phyloP scores from a whole-genome alignment of 2,113 vertebrate genomes.

The Prunella himalayana region DNA sequence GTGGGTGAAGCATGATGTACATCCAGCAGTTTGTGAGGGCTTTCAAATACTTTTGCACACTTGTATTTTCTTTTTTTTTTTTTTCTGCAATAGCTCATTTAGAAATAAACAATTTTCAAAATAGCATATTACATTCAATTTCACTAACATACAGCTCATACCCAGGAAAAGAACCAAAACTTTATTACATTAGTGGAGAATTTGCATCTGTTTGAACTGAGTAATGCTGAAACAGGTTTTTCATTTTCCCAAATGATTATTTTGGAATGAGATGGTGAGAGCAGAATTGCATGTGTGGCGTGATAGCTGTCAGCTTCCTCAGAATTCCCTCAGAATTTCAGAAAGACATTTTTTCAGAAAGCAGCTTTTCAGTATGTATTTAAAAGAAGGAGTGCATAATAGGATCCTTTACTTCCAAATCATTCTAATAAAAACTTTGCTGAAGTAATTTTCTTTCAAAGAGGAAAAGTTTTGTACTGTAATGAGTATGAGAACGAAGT shows the following conservation, averaged over 20 bases:
- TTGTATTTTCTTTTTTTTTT: neutral
- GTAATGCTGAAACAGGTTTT: conserved; percentile 4
- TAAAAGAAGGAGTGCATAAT: neutral
- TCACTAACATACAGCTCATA: neutral
- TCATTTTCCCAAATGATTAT: neutral
- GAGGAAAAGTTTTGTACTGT: neutral
- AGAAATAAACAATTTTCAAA: conserved; percentile 50
- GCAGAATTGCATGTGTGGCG: neutral
- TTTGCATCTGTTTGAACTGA: conserved; percentile 15
- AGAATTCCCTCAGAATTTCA: neutral
- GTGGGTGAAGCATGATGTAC: conserved; percentile 43
- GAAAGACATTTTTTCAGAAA: neutral
- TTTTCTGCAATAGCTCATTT: conserved; percentile 34
- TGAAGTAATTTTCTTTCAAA: neutral
- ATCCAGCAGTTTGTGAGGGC: conserved; percentile 12
- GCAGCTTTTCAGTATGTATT: neutral
- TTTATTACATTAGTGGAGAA: neutral
- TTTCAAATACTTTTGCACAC: conserved; percentile 48
- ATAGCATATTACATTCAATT: neutral
- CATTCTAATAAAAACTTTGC: neutral
- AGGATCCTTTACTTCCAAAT: neutral
- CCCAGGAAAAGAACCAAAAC: neutral
- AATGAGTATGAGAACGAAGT: neutral
- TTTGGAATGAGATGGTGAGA: neutral
- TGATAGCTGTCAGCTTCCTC: neutral